Conservation (phyloP, 2,797 vertebrate species). For the Semaprochilodus insignis region DNA sequence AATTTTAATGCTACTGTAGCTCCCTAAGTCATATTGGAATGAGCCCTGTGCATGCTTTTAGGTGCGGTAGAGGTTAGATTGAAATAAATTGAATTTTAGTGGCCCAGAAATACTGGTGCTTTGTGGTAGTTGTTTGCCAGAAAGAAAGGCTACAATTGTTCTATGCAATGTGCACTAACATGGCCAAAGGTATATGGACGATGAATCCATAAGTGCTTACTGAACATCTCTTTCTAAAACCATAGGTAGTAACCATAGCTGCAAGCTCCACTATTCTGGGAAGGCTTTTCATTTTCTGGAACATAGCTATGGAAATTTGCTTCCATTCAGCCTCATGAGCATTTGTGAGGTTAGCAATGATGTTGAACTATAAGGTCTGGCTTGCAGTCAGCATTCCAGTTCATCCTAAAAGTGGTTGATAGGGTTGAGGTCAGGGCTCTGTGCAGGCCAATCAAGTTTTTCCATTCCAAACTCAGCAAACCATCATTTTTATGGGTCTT, state of each 20-base stretch:
- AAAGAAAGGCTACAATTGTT: not conserved
- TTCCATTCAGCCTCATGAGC: not conserved
- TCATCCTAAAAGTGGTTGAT: not conserved
- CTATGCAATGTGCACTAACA: not conserved
- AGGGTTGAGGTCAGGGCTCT: not conserved
- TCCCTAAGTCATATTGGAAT: conserved; percentile 11
- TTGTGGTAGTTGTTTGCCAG: not conserved
- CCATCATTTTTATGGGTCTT: not conserved
- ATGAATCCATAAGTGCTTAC: not conserved
- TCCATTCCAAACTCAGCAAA: not conserved
- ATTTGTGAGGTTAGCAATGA: not conserved
- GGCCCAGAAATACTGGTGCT: not conserved
- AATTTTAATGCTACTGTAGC: conserved; percentile 38
- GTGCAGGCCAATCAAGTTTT: not conserved
- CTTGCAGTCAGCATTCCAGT: not conserved
- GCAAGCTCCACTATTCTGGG: too few species aligned
- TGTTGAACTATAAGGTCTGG: not conserved
- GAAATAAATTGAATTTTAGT: not conserved
- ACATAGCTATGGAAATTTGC: not conserved
- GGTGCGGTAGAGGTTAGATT: conserved; percentile 14
- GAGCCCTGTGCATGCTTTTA: not conserved
- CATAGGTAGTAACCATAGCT: too few species aligned
- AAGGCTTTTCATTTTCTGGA: not conserved
- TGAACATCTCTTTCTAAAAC: not conserved
- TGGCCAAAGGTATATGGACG: not conserved